Conservation (phyloP, 2,113 vertebrate species). For the Girardinichthys multiradiatus region DNA sequence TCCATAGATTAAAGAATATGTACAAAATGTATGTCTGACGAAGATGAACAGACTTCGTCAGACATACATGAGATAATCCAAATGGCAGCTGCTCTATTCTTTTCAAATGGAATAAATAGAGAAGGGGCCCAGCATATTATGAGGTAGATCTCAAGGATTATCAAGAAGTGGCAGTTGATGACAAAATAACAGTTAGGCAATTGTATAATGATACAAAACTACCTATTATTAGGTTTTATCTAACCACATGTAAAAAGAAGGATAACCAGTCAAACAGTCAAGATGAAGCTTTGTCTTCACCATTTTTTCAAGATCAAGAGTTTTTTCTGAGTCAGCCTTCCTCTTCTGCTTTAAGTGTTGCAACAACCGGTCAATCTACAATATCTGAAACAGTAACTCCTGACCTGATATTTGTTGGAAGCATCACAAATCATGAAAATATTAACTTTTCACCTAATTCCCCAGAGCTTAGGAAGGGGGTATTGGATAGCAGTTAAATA, state of each 20-base stretch:
- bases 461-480: neutral
- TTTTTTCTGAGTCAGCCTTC: neutral
- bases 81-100: neutral
- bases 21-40: too few species aligned
- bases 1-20: too few species aligned
- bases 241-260: neutral
- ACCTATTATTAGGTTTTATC: neutral
- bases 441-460: neutral
- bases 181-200: neutral
- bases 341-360: neutral
- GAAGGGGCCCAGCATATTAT: neutral
- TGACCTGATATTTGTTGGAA: neutral
- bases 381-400: neutral
- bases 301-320: neutral
- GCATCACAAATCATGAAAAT: too few species aligned
- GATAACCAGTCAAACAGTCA: neutral
- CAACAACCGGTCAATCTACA: neutral
- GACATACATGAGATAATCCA: neutral
- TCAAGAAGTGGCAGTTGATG: neutral
- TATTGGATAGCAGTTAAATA: slow-evolving; percentile 1
- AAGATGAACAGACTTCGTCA: too few species aligned
- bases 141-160: neutral
- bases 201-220: neutral
- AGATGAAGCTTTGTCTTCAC: neutral
- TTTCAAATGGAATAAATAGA: neutral